These are phyloP conservation scores for Ennomos fuscantarius DNA, from an alignment of 2,888 invertebrate species.

Conservation along the genomic window DNA sequence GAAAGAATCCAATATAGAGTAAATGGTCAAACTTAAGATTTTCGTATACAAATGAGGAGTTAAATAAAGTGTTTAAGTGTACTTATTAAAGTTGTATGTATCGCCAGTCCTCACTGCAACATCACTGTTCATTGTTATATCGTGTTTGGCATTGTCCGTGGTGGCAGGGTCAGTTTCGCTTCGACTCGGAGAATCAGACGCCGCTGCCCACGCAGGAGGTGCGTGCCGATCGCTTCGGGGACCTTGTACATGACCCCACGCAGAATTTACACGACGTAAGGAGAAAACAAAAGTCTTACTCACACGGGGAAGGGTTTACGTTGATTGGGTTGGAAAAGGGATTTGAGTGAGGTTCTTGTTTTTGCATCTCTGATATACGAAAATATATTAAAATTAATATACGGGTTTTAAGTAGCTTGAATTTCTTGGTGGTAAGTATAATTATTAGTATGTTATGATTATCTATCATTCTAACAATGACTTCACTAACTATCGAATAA, in stretches of 20 bases:
- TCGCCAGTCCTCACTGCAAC: conserved; percentile 34
- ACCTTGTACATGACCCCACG: conserved; percentile 78
- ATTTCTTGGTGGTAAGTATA: too few species aligned
- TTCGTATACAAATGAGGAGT: too few species aligned
- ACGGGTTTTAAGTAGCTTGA: too few species aligned
- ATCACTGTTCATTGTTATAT: conserved; percentile 38
- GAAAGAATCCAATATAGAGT: too few species aligned
- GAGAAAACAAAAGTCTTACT: conserved; percentile 10
- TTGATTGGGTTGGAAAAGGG: too few species aligned
- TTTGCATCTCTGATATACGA: too few species aligned
- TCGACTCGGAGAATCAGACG: conserved; percentile 93
- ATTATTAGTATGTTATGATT: too few species aligned
- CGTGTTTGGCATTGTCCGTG: conserved; percentile 58
- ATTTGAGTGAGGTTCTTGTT: too few species aligned
- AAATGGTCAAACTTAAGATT: too few species aligned
- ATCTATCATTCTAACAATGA: too few species aligned
- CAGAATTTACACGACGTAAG: conserved; percentile 86
- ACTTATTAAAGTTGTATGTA: conserved; percentile 9
- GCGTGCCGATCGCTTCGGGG: conserved; percentile 86
- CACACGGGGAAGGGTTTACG: background rate
- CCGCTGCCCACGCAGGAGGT: conserved; percentile 91
- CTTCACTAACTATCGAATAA: too few species aligned
- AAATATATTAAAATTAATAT: too few species aligned
- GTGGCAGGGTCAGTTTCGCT: conserved; percentile 94
- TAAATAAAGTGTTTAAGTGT: background rate